phyloP scores from a whole-genome alignment of 2,888 invertebrate genomes.

The Willowsia nigromaculata region DNA sequence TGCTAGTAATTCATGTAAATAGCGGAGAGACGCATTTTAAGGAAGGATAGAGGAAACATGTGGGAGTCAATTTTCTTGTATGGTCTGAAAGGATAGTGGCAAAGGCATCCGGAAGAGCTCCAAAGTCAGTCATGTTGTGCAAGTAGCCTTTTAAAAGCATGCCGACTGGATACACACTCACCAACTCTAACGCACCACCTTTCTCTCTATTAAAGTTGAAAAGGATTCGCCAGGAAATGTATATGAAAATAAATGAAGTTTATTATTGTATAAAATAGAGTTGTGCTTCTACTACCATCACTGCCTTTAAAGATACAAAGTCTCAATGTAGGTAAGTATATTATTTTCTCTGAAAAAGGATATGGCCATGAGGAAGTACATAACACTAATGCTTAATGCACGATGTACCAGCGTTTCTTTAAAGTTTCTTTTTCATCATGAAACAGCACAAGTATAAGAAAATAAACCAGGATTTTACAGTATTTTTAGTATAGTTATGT shows the following conservation, averaged over 20 bases:
- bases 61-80: constrained; percentile 37
- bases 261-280: constrained; percentile 14
- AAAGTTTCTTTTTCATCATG: constrained; percentile 1
- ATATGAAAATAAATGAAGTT: constrained; percentile 54
- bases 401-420: background rate
- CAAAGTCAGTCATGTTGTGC: constrained; percentile 44
- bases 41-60: constrained; percentile 40
- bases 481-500: constrained; percentile 53
- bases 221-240: constrained; percentile 41
- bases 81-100: constrained; percentile 14
- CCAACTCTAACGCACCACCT: background rate
- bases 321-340: no score
- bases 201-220: constrained; percentile 46
- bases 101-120: constrained; percentile 62
- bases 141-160: background rate
- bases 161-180: background rate
- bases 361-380: background rate
- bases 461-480: constrained; percentile 54
- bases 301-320: background rate
- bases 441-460: constrained; percentile 36
- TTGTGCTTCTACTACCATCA: background rate
- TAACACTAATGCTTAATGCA: constrained; percentile 3
- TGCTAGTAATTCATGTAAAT: constrained; percentile 10
- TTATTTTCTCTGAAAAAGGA: background rate
- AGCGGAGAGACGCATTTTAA: constrained; percentile 5